Evolutionary conservation across 2,113 vertebrate genomes (phyloP).

Genomic region (Coreoperca whiteheadi): DNA sequence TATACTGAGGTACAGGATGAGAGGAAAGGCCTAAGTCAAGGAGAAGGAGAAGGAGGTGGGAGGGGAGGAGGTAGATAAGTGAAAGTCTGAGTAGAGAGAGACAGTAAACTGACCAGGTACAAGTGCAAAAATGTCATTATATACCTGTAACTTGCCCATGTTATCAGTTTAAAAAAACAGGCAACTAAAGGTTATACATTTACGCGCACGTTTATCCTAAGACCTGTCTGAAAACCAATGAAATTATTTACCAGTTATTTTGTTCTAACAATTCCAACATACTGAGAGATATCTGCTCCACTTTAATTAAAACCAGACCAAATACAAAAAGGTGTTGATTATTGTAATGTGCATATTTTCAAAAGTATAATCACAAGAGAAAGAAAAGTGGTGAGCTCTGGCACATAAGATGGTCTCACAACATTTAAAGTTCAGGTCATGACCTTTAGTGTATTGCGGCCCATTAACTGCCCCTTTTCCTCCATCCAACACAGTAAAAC

Average conservation of each 20-base stretch:
- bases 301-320: neutral
- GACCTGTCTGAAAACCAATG: neutral
- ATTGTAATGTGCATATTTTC: neutral
- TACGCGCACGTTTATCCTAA: neutral
- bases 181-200: neutral
- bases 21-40: constrained; percentile 56
- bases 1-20: constrained; percentile 62
- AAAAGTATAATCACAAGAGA: no score
- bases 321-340: neutral
- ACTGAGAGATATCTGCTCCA: neutral
- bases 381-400: neutral
- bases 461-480: constrained; percentile 7
- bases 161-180: neutral
- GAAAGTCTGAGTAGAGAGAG: constrained; percentile 20
- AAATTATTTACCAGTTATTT: neutral
- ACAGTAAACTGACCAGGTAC: neutral
- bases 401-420: constrained; percentile 5
- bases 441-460: neutral
- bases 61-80: constrained; percentile 29
- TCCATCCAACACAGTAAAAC: constrained; percentile 29
- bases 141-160: constrained; percentile 18
- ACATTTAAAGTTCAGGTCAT: constrained; percentile 11
- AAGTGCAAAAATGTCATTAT: constrained; percentile 13
- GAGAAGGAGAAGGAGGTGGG: constrained; percentile 46
- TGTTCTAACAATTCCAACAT: no score